Evolutionary conservation across 2,797 vertebrate genomes (phyloP).

Genomic region (Cossypha dichroa): DNA sequence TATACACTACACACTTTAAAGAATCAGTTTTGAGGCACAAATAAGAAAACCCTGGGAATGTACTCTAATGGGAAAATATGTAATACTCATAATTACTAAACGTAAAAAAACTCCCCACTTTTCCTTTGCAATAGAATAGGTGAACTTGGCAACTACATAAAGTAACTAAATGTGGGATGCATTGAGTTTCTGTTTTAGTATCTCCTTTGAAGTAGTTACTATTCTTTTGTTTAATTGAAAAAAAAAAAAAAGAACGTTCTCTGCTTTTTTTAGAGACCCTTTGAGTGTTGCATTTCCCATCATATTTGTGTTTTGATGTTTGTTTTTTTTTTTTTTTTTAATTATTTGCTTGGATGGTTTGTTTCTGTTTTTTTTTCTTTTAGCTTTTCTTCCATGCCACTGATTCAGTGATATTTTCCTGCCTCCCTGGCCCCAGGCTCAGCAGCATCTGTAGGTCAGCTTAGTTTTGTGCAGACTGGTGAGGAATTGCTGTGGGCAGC

Average conservation of each 20-base stretch:
- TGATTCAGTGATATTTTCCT: background rate
- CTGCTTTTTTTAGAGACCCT: background rate
- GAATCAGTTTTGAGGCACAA: background rate
- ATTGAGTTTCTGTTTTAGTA: background rate
- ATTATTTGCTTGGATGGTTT: background rate
- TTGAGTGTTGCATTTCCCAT: background rate
- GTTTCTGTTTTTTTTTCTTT: background rate
- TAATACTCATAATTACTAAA: background rate
- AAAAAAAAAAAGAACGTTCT: background rate
- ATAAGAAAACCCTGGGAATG: background rate
- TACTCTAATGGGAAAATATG: background rate
- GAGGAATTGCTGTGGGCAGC: background rate
- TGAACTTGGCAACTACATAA: background rate
- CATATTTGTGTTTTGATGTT: background rate
- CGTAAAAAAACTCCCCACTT: background rate
- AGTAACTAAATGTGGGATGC: background rate
- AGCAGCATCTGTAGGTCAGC: background rate
- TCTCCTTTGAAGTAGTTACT: background rate
- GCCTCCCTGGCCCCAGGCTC: background rate
- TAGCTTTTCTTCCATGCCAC: background rate
- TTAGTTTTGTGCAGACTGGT: background rate
- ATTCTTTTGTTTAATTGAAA: background rate
- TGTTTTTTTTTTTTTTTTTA: rapidly evolving
- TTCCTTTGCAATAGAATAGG: background rate
- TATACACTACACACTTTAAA: background rate